Evolutionary conservation across 1,140 invertebrate genomes (phyloP).

Genomic region (Neodiprion pinetum): DNA sequence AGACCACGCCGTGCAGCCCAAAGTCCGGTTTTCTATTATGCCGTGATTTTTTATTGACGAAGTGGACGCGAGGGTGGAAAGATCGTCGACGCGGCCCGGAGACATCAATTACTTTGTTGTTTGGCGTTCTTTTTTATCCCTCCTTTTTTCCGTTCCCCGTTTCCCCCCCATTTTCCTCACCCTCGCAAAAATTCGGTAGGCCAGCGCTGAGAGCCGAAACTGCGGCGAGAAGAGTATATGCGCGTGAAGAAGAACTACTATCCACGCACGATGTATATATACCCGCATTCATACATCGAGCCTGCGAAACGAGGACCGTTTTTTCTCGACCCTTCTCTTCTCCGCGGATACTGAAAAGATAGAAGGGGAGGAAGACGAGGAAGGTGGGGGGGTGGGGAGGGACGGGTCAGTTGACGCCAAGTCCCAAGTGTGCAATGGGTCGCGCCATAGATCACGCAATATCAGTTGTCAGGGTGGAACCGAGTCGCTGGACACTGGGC

Average conservation of each 20-base stretch:
- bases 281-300: not conserved
- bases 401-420: not conserved
- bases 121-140: conserved; percentile 16
- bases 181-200: not conserved
- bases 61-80: not conserved
- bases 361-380: not conserved
- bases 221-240: too few species aligned
- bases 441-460: conserved; percentile 6
- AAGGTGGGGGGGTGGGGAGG: conserved; percentile 1
- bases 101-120: conserved; percentile 7
- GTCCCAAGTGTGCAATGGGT: conserved; percentile 6
- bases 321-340: too few species aligned
- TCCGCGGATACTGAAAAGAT: conserved; percentile 6
- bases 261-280: too few species aligned
- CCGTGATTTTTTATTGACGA: conserved; percentile 3
- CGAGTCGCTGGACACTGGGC: conserved; percentile 4
- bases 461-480: conserved; percentile 4
- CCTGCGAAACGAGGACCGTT: too few species aligned
- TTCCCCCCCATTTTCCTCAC: conserved; percentile 15
- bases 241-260: too few species aligned
- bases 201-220: too few species aligned
- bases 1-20: not conserved
- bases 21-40: conserved; percentile 1
- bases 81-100: not conserved
- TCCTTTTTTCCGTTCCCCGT: conserved; percentile 11